Evolutionary conservation across 2,113 vertebrate species (phyloP).

Genomic region (Lagopus muta): DNA sequence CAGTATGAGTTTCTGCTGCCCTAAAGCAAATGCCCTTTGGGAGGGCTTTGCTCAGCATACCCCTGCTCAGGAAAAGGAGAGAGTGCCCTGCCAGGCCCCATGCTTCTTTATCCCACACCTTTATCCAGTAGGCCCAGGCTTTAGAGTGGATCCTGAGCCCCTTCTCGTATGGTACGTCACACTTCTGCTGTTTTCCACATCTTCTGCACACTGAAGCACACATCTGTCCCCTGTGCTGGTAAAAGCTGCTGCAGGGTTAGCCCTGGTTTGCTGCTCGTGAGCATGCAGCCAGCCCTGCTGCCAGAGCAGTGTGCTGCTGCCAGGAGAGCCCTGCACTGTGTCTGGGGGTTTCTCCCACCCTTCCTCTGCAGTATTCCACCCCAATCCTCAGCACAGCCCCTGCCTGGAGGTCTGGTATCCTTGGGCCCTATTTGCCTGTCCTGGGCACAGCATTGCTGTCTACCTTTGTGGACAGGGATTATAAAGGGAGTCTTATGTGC

Average conservation of each 20-base stretch:
- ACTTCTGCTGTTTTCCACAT: background rate
- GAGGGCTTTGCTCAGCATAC: no score
- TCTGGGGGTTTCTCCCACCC: background rate
- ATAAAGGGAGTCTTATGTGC: background rate
- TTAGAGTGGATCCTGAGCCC: accelerated
- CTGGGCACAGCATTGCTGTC: accelerated
- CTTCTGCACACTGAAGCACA: background rate
- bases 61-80: background rate
- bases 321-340: accelerated
- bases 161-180: accelerated
- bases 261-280: background rate
- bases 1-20: background rate
- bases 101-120: background rate
- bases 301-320: background rate
- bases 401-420: background rate
- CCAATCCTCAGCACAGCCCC: background rate
- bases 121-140: accelerated
- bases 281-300: accelerated
- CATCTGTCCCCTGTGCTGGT: accelerated
- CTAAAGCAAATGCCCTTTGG: background rate
- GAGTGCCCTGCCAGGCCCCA: background rate
- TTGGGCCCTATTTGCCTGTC: accelerated
- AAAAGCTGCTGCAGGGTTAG: background rate
- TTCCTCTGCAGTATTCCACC: background rate
- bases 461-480: background rate